Evolutionary conservation across 2,888 invertebrate genomes (phyloP).

Genomic region (Quadroppia sp.): DNA sequence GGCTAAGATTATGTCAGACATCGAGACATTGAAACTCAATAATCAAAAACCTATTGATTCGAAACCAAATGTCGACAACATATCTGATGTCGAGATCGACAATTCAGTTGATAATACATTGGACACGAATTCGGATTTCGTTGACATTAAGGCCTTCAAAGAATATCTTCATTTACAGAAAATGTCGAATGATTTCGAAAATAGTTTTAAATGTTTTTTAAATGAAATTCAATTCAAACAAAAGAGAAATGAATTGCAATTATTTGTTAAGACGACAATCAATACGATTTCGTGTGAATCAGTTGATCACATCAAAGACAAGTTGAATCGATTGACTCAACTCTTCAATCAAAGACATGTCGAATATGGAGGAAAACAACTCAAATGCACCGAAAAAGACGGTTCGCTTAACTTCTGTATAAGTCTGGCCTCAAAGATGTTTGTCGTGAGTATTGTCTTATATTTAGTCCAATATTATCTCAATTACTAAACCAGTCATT

Average conservation of each 20-base stretch:
- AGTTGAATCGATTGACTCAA: conserved; percentile 67
- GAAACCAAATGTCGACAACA: neutral
- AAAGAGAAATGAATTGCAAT: conserved; percentile 69
- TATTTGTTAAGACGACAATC: conserved; percentile 78
- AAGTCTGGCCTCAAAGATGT: conserved; percentile 66
- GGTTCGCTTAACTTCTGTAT: conserved; percentile 66
- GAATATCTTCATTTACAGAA: conserved; percentile 60
- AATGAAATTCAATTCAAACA: conserved; percentile 56
- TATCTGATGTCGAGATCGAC: neutral
- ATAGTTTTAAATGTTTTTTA: conserved; percentile 54
- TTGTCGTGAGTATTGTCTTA: conserved; percentile 59
- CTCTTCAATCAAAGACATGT: conserved; percentile 68
- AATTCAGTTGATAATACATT: too few species aligned
- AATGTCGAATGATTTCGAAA: conserved; percentile 61
- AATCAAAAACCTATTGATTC: conserved; percentile 16
- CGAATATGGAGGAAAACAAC: conserved; percentile 60
- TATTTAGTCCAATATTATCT: neutral
- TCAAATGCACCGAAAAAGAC: conserved; percentile 66
- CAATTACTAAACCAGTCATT: neutral
- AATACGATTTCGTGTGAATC: conserved; percentile 78
- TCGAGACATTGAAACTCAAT: neutral
- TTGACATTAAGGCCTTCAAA: conserved; percentile 58
- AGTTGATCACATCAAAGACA: conserved; percentile 67
- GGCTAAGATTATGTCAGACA: neutral
- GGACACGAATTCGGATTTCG: conserved; percentile 52